Conservation (phyloP, 2,888 invertebrate species). For the Lobophora halterata region DNA sequence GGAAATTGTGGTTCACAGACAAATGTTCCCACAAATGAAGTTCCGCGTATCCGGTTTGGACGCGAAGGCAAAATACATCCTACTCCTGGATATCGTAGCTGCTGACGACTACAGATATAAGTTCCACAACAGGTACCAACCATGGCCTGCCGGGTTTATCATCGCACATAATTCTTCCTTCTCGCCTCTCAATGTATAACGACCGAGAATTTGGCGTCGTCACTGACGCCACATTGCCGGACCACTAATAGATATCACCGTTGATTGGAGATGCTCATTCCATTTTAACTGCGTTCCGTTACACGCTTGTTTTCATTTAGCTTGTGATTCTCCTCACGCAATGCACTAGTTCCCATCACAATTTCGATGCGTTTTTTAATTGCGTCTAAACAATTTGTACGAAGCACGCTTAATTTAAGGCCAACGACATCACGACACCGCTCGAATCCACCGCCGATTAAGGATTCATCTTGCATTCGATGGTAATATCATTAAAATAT, state of each 20-base stretch:
- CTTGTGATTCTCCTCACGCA: constrained; percentile 75
- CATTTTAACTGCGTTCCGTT: constrained; percentile 54
- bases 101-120: constrained; percentile 99
- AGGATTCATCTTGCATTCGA: constrained; percentile 75
- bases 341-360: constrained; percentile 71
- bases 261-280: constrained; percentile 67
- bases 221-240: constrained; percentile 26
- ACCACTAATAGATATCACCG: constrained; percentile 54
- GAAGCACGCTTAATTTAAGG: constrained; percentile 73
- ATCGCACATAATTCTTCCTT: constrained; percentile 39
- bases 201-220: constrained; percentile 33
- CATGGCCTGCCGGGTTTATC: constrained; percentile 51
- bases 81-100: constrained; percentile 98
- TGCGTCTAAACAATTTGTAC: constrained; percentile 72
- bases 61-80: constrained; percentile 99
- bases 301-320: constrained; percentile 70
- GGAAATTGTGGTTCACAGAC: constrained; percentile 85
- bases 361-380: constrained; percentile 67
- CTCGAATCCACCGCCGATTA: constrained; percentile 64
- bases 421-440: constrained; percentile 70
- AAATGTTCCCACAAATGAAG: constrained; percentile 99
- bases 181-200: constrained; percentile 41
- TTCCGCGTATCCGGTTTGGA: constrained; percentile 99
- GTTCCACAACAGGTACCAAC: constrained; percentile 93
- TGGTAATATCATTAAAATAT: constrained; percentile 80